Conservation (phyloP, 2,888 invertebrate genomes). For the Hypselothyrea guttata region DNA sequence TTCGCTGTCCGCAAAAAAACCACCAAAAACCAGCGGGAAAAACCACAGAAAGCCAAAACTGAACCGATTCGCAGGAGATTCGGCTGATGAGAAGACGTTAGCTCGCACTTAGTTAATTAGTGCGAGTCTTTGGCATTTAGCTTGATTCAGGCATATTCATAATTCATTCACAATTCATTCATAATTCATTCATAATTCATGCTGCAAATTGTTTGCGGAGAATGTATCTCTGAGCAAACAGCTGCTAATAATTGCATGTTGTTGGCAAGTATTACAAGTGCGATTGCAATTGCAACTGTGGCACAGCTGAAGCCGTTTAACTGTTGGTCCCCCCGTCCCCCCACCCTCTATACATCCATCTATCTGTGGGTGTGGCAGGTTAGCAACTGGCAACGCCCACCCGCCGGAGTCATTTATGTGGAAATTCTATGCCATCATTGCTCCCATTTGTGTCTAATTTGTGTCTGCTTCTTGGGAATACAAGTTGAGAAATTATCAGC, state of each 20-base stretch:
- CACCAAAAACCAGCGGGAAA: constrained; percentile 6
- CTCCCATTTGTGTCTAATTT: constrained; percentile 67
- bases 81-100: constrained; percentile 3
- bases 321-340: too few species aligned
- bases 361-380: constrained; percentile 23
- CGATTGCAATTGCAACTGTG: constrained; percentile 27
- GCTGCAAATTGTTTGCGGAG: constrained; percentile 61
- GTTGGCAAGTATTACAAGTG: constrained; percentile 47
- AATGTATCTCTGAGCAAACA: constrained; percentile 26
- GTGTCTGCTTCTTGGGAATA: constrained; percentile 16
- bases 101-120: constrained; percentile 73
- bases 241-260: constrained; percentile 65
- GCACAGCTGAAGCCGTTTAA: constrained; percentile 53
- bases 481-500: constrained; percentile 62
- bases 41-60: constrained; percentile 6
- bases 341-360: too few species aligned
- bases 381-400: constrained; percentile 33
- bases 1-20: constrained; percentile 3
- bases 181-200: constrained; percentile 77
- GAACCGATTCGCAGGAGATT: background rate
- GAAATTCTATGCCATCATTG: constrained; percentile 48
- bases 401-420: constrained; percentile 35
- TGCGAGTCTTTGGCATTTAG: constrained; percentile 55
- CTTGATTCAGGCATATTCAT: constrained; percentile 58
- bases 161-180: too few species aligned